Evolutionary conservation across 2,113 vertebrate species (phyloP).

Genomic region (Triplophysa dalaica): DNA sequence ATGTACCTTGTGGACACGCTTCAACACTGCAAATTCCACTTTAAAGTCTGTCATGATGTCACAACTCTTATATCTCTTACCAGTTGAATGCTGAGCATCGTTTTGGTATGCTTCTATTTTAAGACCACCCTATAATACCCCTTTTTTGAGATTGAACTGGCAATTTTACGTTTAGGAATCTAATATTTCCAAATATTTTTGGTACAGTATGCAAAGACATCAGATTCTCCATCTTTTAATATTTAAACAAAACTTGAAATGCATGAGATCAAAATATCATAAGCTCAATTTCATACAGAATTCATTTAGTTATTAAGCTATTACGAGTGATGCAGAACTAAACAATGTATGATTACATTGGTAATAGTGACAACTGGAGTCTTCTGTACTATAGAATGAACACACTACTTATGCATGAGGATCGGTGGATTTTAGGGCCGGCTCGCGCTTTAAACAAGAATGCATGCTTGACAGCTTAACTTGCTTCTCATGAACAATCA

Average conservation of each 20-base stretch:
- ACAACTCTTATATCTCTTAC: no score
- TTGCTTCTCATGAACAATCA: constrained; percentile 41
- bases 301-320: not conserved
- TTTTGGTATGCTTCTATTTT: no score
- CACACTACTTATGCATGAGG: constrained; percentile 53
- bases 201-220: not conserved
- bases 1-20: not conserved
- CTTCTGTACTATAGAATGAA: constrained; percentile 49
- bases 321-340: constrained; percentile 11
- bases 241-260: constrained; percentile 10
- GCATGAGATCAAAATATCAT: constrained; percentile 20
- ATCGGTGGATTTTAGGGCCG: constrained; percentile 10
- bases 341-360: constrained; percentile 25
- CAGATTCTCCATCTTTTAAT: not conserved
- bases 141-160: not conserved
- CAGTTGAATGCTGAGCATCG: not conserved
- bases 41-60: no score
- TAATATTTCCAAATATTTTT: no score
- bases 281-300: not conserved
- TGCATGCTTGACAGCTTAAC: constrained; percentile 53
- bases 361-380: constrained; percentile 2
- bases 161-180: not conserved
- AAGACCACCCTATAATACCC: not conserved
- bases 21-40: not conserved
- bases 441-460: constrained; percentile 32